Base-by-base conservation (phyloP, 2,888 invertebrate genomes). In the Diarsia dahlii region DNA sequence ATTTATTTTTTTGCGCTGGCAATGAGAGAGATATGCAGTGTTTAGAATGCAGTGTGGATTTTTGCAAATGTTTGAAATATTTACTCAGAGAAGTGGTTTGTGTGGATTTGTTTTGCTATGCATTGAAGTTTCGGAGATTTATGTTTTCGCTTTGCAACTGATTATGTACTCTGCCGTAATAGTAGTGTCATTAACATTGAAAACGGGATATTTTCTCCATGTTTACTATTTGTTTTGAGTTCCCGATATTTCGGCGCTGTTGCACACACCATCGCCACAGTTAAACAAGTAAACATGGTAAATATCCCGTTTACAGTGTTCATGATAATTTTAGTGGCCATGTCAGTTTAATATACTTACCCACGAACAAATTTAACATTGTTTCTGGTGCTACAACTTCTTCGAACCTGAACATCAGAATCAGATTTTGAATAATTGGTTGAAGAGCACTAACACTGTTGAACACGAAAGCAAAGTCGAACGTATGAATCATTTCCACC, bases 51-150 rank as follows among this genome's bases (percentile, higher is more conserved):
- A 71, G 71, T 80, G 65, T 71, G 12, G 45, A 68, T 23, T 80
- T 62, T 68, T 68, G 76, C 23, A 58, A 52, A 70, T 62, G 28
- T 63, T 82, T 82, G 64, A 34, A 80, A 76, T 79, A 81, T 71
- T 71, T 81, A 63, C 45, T 60, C 58, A 12, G 45, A 20, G 56
- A 68, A 50, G 82, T 78, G 67, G 56, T 78, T 72, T 78, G n/a
- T 69, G 20, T 69, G 48, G 45, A 58, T 62, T 73, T 77, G 65
- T 77, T 66, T 13, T 48, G 34, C 10, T 48, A 34, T 66, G 60
- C 46, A 52, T 56, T 56, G 34, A 50, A 50, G 54, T 77, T 71
- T 65, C 10, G 10, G 8, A 34, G 52, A 67, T 81, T 69, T 78
- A 72, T 69, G 48, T 20, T 48, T 48, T 45, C 6, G 48, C 3